A percentile compares a stretch with the other conserved stretches of the same genome.
Evolutionary conservation across 2,888 invertebrate species (phyloP).

Genomic region (Ormyrus labotus): DNA sequence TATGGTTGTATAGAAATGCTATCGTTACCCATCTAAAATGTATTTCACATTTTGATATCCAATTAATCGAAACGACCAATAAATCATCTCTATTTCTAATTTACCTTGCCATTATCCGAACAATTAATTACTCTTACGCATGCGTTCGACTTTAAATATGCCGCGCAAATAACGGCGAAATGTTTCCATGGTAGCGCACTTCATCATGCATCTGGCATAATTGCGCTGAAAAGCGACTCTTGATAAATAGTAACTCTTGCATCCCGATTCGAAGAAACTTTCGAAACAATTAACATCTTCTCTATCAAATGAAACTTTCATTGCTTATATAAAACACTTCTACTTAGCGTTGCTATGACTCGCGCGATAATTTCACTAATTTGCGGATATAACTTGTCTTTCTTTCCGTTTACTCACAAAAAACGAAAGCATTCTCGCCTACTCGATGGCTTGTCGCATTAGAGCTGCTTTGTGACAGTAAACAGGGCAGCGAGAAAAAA

Average conservation of each 20-base stretch:
- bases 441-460: slow-evolving; percentile 13
- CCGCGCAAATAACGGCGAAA: neutral
- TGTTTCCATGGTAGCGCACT: slow-evolving; percentile 9
- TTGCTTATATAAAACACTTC: neutral
- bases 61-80: neutral
- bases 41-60: too few relatives aligned
- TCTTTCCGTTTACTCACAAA: neutral
- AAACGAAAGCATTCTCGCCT: slow-evolving; percentile 2
- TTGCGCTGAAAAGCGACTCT: neutral
- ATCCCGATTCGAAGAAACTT: slow-evolving; percentile 1
- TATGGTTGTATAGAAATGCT: neutral
- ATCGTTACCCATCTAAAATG: too few relatives aligned
- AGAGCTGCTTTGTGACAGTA: slow-evolving; percentile 36
- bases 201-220: neutral
- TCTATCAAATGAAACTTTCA: slow-evolving; percentile 18
- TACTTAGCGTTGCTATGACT: slow-evolving; percentile 1
- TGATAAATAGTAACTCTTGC: neutral
- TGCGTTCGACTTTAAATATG: too few relatives aligned
- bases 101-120: neutral
- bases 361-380: slow-evolving; percentile 46
- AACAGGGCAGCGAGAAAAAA: slow-evolving; percentile 37
- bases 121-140: slow-evolving; percentile 21
- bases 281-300: slow-evolving; percentile 29
- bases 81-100: slow-evolving; percentile 13
- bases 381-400: slow-evolving; percentile 58